phyloP scores from a whole-genome alignment of 1,140 invertebrate species.

The Thaumetopoea pityocampa region DNA sequence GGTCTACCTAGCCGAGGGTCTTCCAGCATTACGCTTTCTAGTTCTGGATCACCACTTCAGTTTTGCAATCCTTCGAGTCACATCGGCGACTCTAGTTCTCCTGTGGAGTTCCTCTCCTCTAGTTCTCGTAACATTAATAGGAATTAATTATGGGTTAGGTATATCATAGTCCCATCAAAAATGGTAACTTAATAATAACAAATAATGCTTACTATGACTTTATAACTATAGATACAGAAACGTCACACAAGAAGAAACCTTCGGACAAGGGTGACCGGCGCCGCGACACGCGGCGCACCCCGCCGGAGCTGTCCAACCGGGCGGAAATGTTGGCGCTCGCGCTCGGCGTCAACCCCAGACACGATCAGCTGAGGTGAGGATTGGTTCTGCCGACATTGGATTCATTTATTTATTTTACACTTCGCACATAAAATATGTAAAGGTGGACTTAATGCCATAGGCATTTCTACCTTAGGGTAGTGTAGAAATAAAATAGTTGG shows the following conservation, averaged over 20 bases:
- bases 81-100: too few species aligned
- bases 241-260: constrained; percentile 15
- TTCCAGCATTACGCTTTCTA: too few species aligned
- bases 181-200: not conserved
- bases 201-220: not conserved
- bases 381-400: not conserved
- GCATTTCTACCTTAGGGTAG: too few species aligned
- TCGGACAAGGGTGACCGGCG: constrained; percentile 4
- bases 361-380: constrained; percentile 31
- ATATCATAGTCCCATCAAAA: not conserved
- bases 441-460: too few species aligned
- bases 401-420: not conserved
- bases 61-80: too few species aligned
- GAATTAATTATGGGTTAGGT: too few species aligned
- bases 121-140: too few species aligned
- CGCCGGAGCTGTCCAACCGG: constrained; percentile 16
- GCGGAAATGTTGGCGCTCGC: constrained; percentile 45
- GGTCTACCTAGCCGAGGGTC: too few species aligned
- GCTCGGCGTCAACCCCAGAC: constrained; percentile 50
- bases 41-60: too few species aligned
- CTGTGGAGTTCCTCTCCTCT: too few species aligned
- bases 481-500: too few species aligned
- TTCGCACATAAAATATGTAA: too few species aligned
- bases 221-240: constrained; percentile 18
- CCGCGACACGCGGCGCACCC: not conserved